A percentile compares a stretch with the other conserved stretches of the same genome.
Evolutionary conservation across 1,140 invertebrate genomes (phyloP).

Genomic region (Reticulitermes speratus): DNA sequence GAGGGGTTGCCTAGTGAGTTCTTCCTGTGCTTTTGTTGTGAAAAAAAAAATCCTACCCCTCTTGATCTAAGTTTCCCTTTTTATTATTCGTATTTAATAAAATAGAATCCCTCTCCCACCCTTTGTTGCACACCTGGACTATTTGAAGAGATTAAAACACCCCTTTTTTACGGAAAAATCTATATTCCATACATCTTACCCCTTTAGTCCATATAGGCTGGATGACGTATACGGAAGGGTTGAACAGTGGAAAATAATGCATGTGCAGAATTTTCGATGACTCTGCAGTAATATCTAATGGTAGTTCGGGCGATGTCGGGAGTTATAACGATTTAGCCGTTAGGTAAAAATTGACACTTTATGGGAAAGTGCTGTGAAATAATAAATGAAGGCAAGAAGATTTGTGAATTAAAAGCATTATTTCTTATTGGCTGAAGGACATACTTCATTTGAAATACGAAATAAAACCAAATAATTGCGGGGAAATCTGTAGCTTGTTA

Average conservation of each 20-base stretch:
- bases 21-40: neutral
- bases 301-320: neutral
- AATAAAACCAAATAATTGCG: neutral
- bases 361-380: neutral
- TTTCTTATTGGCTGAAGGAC: neutral
- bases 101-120: neutral
- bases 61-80: slow-evolving; percentile 3
- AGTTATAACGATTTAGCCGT: neutral
- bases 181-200: slow-evolving; percentile 5
- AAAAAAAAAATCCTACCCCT: neutral
- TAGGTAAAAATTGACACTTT: neutral
- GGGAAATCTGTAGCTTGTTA: neutral
- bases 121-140: neutral
- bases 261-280: slow-evolving; percentile 14
- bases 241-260: neutral
- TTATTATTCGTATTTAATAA: slow-evolving; percentile 12
- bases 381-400: neutral
- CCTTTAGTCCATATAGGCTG: neutral
- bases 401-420: neutral
- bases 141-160: slow-evolving; percentile 7
- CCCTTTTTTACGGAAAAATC: slow-evolving; percentile 14
- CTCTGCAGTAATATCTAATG: neutral
- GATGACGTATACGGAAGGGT: slow-evolving; percentile 3
- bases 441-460: neutral
- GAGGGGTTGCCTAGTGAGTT: neutral